These are phyloP conservation scores for Apeltes quadracus DNA, from an alignment of 2,113 vertebrate species.

Conservation along the genomic window DNA sequence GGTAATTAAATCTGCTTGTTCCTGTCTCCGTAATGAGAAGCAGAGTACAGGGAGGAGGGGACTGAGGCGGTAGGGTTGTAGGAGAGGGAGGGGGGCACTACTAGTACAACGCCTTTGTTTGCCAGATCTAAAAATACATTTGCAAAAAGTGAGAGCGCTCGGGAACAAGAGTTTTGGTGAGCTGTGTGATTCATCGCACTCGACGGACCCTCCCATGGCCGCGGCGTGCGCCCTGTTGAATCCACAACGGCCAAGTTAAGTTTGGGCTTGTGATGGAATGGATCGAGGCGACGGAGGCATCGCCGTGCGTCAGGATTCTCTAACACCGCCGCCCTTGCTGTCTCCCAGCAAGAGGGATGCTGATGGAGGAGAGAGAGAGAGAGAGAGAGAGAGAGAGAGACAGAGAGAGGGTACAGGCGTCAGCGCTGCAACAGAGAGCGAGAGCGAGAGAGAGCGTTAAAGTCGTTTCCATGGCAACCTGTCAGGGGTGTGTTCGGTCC, in stretches of 20 bases:
- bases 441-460: constrained; percentile 41
- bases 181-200: not conserved
- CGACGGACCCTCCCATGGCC: not conserved
- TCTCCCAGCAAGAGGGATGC: constrained; percentile 59
- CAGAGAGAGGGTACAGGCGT: constrained; percentile 66
- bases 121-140: constrained; percentile 16
- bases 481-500: constrained; percentile 79
- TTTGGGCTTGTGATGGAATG: constrained; percentile 18
- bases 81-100: not conserved
- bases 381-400: constrained; percentile 26
- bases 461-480: constrained; percentile 77
- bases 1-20: constrained; percentile 51
- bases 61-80: not conserved
- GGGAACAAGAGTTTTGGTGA: constrained; percentile 18
- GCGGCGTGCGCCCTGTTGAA: not conserved
- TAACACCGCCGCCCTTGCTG: constrained; percentile 26
- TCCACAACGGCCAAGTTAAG: not conserved
- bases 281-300: constrained; percentile 17
- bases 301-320: constrained; percentile 1
- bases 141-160: not conserved
- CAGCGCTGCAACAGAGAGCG: constrained; percentile 60
- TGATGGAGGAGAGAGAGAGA: constrained; percentile 59
- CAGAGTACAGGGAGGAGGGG: constrained; percentile 41
- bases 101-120: constrained; percentile 19
- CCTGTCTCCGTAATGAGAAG: constrained; percentile 48